Base-by-base conservation (phyloP, 2,113 vertebrate species). In the Platichthys flesus region DNA sequence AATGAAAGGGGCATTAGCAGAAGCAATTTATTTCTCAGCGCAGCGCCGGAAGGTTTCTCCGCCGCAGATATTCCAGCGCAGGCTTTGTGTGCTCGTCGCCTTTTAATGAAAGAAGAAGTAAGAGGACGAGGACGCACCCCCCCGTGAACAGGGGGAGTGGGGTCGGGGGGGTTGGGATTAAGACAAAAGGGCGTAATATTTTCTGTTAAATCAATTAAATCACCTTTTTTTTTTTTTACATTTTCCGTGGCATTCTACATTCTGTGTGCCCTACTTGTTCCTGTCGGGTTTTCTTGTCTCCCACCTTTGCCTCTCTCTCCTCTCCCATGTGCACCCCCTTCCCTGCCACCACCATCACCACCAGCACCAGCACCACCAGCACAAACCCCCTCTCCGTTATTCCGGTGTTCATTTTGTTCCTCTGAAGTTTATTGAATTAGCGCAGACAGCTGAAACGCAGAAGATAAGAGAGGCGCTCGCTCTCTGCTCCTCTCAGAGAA, bases 401-500 rank as follows among this genome's bases (percentile, higher is more conserved):
- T 93, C 74, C 85, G 88, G 81, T 89, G 87, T 91, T 90, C 90
- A 85, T 91, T 92, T 90, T 91, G 89, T 90, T 90, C 84, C 83
- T 88, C 86, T 94, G 89, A 87, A 92, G 91, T 93, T 94, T 94
- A 94, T 94, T 94, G 92, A 94, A 94, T 94, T 94, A 94, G 89
- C 67, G 78, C 89, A 81, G 91, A 91, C 92, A 92, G 91, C 93
- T 94, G 92, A 93, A 92, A 92, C 83, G 92, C 92, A 83, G 83
- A 85, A 93, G 93, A 93, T 94, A 94, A 94, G 90, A 89, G 81
- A 83, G 85, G 67, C 81, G 73, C 83, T 81, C 60, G 35, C 83
- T 74, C 76, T 71, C 79, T 74, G 72, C 86, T 86, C 64, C 80
- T 83, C 89, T 77, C 84, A 24, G 74, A 87, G 88, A 92, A 90